Evolutionary conservation across 2,888 invertebrate species (phyloP).

Genomic region (Koerneria pararmatus): DNA sequence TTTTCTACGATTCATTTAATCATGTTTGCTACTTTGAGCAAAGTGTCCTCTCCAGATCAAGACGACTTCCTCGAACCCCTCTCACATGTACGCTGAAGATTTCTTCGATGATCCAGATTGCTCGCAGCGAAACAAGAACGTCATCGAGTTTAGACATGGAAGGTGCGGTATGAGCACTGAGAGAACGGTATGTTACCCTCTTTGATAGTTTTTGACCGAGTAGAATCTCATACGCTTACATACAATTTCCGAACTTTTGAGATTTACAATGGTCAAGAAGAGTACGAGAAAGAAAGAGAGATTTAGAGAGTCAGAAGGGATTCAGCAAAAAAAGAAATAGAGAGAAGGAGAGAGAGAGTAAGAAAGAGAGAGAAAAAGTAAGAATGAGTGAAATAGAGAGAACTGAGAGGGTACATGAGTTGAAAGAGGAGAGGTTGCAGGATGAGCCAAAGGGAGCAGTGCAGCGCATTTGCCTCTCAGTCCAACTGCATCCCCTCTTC

Average conservation of each 20-base stretch:
- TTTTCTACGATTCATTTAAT: no score
- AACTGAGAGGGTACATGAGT: no score
- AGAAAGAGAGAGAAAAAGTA: no score
- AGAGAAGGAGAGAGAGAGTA: no score
- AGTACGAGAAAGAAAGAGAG: no score
- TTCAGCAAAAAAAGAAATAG: no score
- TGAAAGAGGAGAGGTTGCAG: no score
- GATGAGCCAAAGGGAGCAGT: constrained; percentile 49
- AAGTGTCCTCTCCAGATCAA: constrained; percentile 45
- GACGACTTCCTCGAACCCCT: constrained; percentile 55
- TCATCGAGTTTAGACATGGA: constrained; percentile 47
- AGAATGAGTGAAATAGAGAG: no score
- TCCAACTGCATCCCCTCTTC: constrained; percentile 58
- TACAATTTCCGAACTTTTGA: neutral
- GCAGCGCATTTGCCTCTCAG: constrained; percentile 52
- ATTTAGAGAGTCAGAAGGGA: no score
- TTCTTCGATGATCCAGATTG: constrained; percentile 48
- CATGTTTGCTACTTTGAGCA: no score
- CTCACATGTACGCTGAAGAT: constrained; percentile 56
- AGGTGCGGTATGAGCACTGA: constrained; percentile 56
- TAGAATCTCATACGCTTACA: neutral
- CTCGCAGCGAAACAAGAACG: constrained; percentile 48
- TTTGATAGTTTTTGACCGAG: neutral
- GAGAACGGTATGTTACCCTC: constrained; percentile 41
- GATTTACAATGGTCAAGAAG: no score